Evolutionary conservation across 2,797 vertebrate genomes (phyloP), one percentile per base, ranked within the genome.

Genomic region (Rachycentron canadum): DNA sequence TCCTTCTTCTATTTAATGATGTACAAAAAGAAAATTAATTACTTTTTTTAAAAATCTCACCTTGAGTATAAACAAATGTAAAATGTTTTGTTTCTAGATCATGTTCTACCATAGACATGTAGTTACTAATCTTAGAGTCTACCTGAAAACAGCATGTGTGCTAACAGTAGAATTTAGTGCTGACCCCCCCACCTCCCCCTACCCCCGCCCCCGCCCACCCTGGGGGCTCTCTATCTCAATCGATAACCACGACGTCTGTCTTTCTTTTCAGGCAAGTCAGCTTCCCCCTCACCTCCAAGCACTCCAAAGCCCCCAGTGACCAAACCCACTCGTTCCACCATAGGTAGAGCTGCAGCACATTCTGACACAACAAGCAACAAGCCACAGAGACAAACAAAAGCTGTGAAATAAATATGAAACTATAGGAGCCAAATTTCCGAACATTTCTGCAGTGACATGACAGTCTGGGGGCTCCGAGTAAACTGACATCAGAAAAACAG

Each of bases 261-360:
- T 95, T 92, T 87, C 92, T 90, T 95, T 96, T 76, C 95, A 97
- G 96, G 93, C 82, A 85, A 93, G 86, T 92, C 85, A 83, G 85
- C 86, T 87, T 84, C 86, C 91, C 93, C 90, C 91, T 92, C 86
- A 91, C 88, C 91, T 93, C 74, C 94, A 93, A 81, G 90, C 93
- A 90, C 89, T 85, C 81, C 86, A 78, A 88, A 86, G 79, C 69
- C 87, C 91, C 91, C 88, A 40, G 25, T 92, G 95, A 95, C 93
- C 90, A 94, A 93, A 91, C 79, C 91, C 93, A 94, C 94, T 79
- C 89, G 89, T 79, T 94, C 91, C 84, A 94, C 86, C 82, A 50
- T 95, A 94, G 93, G 90, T 94, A 88, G 86, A 89, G 67, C 78
- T 56, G 73, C 88, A 89, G 76, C 69, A 61, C 85, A 67, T 80